Percentiles rank a stretch among this genome's conserved stretches.
phyloP scores from a whole-genome alignment of 2,797 vertebrate species.

The Pangasius larnaudii region DNA sequence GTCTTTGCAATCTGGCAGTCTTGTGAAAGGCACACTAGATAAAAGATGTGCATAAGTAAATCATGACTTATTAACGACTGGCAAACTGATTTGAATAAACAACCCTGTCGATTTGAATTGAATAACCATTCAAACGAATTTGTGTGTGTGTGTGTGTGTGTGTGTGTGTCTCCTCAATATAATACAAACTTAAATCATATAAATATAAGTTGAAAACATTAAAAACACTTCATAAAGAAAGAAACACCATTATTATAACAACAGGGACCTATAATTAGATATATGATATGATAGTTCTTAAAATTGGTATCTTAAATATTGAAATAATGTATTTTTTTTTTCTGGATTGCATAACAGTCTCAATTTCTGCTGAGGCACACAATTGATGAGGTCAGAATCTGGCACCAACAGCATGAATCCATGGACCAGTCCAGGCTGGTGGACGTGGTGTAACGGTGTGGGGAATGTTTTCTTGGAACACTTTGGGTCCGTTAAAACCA shows the following conservation, averaged over 20 bases:
- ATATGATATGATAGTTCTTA: no score
- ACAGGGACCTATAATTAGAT: no score
- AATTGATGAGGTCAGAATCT: no score
- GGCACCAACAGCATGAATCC: background rate
- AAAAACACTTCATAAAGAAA: background rate
- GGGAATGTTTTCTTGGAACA: background rate
- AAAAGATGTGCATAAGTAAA: background rate
- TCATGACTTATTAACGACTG: background rate
- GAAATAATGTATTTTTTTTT: no score
- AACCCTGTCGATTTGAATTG: background rate
- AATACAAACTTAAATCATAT: background rate
- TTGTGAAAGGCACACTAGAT: background rate
- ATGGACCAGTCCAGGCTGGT: background rate
- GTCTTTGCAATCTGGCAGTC: background rate
- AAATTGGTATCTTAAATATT: no score
- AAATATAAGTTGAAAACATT: no score
- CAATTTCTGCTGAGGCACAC: no score
- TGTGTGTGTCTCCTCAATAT: background rate
- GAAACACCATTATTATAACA: no score
- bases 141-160: background rate
- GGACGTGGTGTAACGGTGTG: background rate
- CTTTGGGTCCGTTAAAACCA: background rate
- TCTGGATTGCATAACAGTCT: no score
- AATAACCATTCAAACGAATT: background rate
- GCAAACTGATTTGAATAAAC: constrained; percentile 2